Base-by-base conservation (phyloP, 1,140 invertebrate genomes). In the Calliphora vicina region DNA sequence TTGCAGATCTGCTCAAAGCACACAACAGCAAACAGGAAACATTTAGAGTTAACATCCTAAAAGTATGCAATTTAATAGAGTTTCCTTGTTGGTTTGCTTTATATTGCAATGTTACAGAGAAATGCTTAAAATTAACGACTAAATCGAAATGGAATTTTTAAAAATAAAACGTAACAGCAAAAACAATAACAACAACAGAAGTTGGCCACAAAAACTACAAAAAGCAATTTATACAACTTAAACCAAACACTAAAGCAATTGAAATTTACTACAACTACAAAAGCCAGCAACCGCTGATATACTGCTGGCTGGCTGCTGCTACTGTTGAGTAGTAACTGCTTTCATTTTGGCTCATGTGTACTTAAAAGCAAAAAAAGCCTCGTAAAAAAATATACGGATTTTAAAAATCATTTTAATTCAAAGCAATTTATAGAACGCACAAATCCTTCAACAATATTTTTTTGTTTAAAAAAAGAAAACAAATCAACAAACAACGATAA, bases 101-200 rank as follows among this genome's bases (percentile, higher is more conserved):
- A 3, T 10, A 67, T 1, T 6, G n/a, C 20, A 67, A 67, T 1
- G 20, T 67, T 67, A 35, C 29, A 35, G 29, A 67, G 4, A 67
- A 67, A 67, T 23, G n/a, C 5, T 67, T 4, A 35, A 67, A 67
- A 67, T 67, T 23, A 67, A 67, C 61, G 0, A 67, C n/a, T 23
- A 23, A 67, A 67, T 23, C n/a, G 61, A 67, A 67, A 67, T 67
- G 61, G 61, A 67, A 67, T 67, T 67, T 67, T 67, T 67, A 67
- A 67, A 67, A 67, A 67, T 67, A 3, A 57, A 57, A 15, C 50
- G 13, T 15, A 57, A 57, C 5, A 13, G 50, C 13, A 15, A n/a
- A n/a, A n/a, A 57, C 50, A 17, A 17, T 13, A 57, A 4, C 29
- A 35, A 35, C 29, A 35, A 35, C 15, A 57, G n/a, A 15, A 17